phyloP scores from a whole-genome alignment of 1,140 invertebrate species.

The Drosophila chauvacae region DNA sequence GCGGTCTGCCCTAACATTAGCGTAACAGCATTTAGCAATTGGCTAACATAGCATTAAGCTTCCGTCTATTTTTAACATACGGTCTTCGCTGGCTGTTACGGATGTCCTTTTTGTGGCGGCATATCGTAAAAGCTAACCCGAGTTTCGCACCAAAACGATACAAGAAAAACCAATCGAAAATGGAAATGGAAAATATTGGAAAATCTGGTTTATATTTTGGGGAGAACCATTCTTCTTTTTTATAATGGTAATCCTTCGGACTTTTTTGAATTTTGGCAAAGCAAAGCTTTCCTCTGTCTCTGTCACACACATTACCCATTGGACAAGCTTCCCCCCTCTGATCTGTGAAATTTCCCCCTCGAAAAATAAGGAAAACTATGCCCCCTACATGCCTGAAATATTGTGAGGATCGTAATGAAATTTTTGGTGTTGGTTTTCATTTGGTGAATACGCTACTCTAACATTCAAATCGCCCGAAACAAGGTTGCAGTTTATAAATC shows the following conservation, averaged over 20 bases:
- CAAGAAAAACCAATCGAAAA: constrained; percentile 21
- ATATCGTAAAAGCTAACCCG: constrained; percentile 54
- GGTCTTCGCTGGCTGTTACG: constrained; percentile 25
- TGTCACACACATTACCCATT: constrained; percentile 29
- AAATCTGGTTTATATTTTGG: constrained; percentile 36
- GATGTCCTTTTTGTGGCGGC: constrained; percentile 25
- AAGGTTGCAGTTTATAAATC: constrained; percentile 5
- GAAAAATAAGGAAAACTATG: neutral
- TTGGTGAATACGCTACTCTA: constrained; percentile 33
- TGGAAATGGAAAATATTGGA: constrained; percentile 19
- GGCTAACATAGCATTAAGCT: constrained; percentile 66
- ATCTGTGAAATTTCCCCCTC: constrained; percentile 18
- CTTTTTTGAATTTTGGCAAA: constrained; percentile 38
- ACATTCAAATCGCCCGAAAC: constrained; percentile 15
- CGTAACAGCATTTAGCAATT: constrained; percentile 60
- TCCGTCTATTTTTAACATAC: constrained; percentile 41
- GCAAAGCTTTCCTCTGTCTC: constrained; percentile 16
- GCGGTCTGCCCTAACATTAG: constrained; percentile 35
- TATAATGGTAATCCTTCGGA: neutral
- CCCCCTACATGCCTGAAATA: constrained; percentile 25
- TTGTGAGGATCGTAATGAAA: constrained; percentile 53
- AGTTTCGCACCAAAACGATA: constrained; percentile 19
- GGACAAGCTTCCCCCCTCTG: constrained; percentile 19
- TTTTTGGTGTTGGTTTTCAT: constrained; percentile 74
- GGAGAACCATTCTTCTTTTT: constrained; percentile 23